phyloP scores from a whole-genome alignment of 2,888 invertebrate species.

The Lepas anatifera region DNA sequence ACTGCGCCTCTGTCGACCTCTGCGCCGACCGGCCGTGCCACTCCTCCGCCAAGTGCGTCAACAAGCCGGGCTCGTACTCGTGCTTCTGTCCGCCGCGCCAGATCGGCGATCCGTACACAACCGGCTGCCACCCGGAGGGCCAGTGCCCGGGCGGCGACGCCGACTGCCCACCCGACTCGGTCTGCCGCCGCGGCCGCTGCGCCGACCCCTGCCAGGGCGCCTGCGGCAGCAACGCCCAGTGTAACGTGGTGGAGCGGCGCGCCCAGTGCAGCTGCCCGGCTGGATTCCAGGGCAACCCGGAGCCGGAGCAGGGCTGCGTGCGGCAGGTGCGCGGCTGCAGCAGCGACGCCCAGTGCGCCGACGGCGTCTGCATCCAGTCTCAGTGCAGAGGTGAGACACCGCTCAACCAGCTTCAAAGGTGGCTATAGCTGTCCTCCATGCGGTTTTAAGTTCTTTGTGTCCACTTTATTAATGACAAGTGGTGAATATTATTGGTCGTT shows the following conservation, averaged over 20 bases:
- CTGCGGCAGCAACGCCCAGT: constrained; percentile 69
- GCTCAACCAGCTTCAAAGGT: too few relatives aligned
- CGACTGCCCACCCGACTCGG: constrained; percentile 62
- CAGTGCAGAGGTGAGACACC: constrained; percentile 59
- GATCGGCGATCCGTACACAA: constrained; percentile 59
- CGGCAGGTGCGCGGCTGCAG: constrained; percentile 52
- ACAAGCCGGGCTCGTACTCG: constrained; percentile 43
- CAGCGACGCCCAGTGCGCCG: constrained; percentile 58
- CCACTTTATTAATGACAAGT: too few relatives aligned
- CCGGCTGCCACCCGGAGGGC: constrained; percentile 66
- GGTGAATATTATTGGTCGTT: too few relatives aligned
- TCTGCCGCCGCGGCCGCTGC: constrained; percentile 58
- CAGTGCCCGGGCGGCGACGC: constrained; percentile 55
- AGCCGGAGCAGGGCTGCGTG: constrained; percentile 53
- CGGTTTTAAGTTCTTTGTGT: too few relatives aligned
- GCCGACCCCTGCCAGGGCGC: constrained; percentile 67
- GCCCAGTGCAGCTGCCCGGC: constrained; percentile 66
- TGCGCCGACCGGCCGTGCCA: constrained; percentile 52
- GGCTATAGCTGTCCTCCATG: too few relatives aligned
- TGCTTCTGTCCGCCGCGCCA: constrained; percentile 66
- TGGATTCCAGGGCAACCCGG: constrained; percentile 55
- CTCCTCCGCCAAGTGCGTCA: constrained; percentile 60
- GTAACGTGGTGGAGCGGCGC: constrained; percentile 60
- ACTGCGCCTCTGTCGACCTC: constrained; percentile 45
- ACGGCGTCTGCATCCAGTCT: constrained; percentile 60